phyloP scores from a whole-genome alignment of 2,888 invertebrate genomes.

The Anagyrus pseudococci region DNA sequence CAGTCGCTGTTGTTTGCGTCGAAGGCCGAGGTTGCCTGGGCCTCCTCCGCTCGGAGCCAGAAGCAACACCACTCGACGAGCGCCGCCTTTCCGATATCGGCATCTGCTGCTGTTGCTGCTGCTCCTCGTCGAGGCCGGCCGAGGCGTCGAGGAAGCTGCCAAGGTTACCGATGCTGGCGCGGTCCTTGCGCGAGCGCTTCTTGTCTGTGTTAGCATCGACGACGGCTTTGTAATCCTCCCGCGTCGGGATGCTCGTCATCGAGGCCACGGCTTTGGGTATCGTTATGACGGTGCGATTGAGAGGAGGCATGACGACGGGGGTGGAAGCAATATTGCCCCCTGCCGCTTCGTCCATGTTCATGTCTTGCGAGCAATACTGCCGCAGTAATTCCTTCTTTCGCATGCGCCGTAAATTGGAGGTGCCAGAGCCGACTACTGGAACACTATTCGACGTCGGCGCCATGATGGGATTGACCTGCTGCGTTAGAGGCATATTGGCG shows the following conservation, averaged over 20 bases:
- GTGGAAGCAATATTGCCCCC: slow-evolving; percentile 66
- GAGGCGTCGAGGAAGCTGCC: slow-evolving; percentile 4
- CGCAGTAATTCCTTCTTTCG: slow-evolving; percentile 86
- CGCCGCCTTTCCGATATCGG: slow-evolving; percentile 54
- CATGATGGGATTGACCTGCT: slow-evolving; percentile 60
- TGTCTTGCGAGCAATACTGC: slow-evolving; percentile 74
- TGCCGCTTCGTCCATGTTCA: slow-evolving; percentile 81
- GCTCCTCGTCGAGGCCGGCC: slow-evolving; percentile 7
- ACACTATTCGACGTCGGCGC: slow-evolving; percentile 62
- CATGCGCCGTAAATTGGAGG: slow-evolving; percentile 83
- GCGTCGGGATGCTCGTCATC: slow-evolving; percentile 85
- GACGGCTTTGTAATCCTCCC: slow-evolving; percentile 79
- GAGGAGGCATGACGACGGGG: slow-evolving; percentile 67
- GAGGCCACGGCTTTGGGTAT: slow-evolving; percentile 90
- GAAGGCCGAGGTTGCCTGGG: slow-evolving; percentile 53
- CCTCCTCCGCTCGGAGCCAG: slow-evolving; percentile 55
- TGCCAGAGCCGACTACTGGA: slow-evolving; percentile 64
- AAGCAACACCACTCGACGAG: slow-evolving; percentile 49
- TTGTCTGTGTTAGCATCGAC: slow-evolving; percentile 73
- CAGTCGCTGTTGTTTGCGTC: slow-evolving; percentile 61
- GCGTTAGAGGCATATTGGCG: slow-evolving; percentile 65
- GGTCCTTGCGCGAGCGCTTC: slow-evolving; percentile 69
- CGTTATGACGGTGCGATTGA: slow-evolving; percentile 76
- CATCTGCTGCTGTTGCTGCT: slow-evolving; percentile 9
- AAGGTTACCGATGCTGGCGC: slow-evolving; percentile 42